A percentile compares a stretch with the other conserved stretches of the same genome.
These are phyloP conservation scores for Mormyrus hasselquistii DNA, from an alignment of 2,797 vertebrate species.

Conservation along the genomic window DNA sequence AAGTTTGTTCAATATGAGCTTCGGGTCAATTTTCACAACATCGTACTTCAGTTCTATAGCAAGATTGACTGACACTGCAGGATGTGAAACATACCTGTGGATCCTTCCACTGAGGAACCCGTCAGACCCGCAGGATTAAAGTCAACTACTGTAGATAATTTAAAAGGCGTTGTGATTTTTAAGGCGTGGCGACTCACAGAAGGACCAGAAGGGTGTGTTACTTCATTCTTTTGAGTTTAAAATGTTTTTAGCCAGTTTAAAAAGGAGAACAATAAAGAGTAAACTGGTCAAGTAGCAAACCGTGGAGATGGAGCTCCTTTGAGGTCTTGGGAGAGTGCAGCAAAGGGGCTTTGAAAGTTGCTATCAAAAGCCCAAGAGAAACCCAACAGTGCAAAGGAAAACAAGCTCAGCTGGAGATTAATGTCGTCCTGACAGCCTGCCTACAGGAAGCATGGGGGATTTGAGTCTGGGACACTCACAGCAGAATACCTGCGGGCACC, in stretches of 20 bases:
- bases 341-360: neutral
- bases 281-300: neutral
- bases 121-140: neutral
- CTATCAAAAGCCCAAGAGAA: neutral
- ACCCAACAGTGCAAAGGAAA: neutral
- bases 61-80: neutral
- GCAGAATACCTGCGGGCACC: neutral
- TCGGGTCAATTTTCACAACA: neutral
- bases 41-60: neutral
- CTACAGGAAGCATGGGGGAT: neutral
- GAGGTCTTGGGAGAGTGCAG: slow-evolving; percentile 11
- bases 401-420: neutral
- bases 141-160: neutral
- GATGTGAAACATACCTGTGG: neutral
- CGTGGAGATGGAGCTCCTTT: neutral
- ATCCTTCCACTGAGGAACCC: neutral
- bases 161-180: neutral
- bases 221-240: neutral
- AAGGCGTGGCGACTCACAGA: neutral
- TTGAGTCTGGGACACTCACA: neutral
- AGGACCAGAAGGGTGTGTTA: neutral
- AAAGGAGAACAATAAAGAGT: neutral
- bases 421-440: neutral
- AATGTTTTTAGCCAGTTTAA: neutral
- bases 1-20: neutral